phyloP scores from a whole-genome alignment of 2,888 invertebrate genomes.

The Hermaeophaga mercurialis region DNA sequence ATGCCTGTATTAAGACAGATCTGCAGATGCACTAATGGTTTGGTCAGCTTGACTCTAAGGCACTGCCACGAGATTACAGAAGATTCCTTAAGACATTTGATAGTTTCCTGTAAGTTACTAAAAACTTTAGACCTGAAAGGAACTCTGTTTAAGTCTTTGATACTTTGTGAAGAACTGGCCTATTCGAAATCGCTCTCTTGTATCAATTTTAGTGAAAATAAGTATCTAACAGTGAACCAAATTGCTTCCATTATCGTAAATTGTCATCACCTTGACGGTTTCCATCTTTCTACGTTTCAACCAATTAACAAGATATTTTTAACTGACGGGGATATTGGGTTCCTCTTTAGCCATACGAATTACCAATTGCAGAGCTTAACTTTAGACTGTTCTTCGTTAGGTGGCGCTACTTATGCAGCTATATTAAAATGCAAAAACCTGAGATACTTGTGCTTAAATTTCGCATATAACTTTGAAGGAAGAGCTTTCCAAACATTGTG shows the following conservation, averaged over 20 bases:
- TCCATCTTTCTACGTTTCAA: conserved; percentile 31
- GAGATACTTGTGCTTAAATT: conserved; percentile 32
- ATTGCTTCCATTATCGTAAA: conserved; percentile 30
- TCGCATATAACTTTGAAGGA: conserved; percentile 33
- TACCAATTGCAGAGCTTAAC: conserved; percentile 27
- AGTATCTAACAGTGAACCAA: conserved; percentile 19
- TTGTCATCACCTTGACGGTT: conserved; percentile 27
- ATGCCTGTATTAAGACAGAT: conserved; percentile 30
- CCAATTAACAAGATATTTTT: conserved; percentile 26
- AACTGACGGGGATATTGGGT: conserved; percentile 27
- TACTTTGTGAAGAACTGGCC: conserved; percentile 33
- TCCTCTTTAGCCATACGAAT: conserved; percentile 25
- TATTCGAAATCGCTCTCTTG: conserved; percentile 11
- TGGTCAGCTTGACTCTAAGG: conserved; percentile 24
- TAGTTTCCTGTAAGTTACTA: conserved; percentile 27
- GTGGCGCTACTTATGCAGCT: conserved; percentile 25
- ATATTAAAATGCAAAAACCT: conserved; percentile 30
- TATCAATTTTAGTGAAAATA: conserved; percentile 31
- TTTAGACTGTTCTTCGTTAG: conserved; percentile 32
- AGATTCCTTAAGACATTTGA: conserved; percentile 29
- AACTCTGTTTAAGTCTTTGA: conserved; percentile 26
- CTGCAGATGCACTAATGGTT: conserved; percentile 24
- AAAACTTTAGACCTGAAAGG: conserved; percentile 33
- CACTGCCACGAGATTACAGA: conserved; percentile 31
- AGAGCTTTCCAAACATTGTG: conserved; percentile 29